phyloP scores from a whole-genome alignment of 2,113 vertebrate species.

The Ranitomeya imitator region DNA sequence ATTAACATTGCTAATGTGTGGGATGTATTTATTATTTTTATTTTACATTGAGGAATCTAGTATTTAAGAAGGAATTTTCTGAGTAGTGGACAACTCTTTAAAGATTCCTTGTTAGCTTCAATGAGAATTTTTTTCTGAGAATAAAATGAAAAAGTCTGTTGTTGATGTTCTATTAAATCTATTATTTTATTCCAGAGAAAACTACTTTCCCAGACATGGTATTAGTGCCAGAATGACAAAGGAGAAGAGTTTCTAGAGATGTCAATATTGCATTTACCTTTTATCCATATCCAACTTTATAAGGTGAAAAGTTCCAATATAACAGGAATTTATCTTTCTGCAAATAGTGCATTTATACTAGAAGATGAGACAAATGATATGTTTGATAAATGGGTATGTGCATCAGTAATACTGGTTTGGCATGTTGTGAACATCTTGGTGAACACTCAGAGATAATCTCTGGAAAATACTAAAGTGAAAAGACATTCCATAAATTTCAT shows the following conservation, averaged over 20 bases:
- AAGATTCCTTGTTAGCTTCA: background rate
- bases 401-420: slow-evolving; percentile 40
- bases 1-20: too few species aligned
- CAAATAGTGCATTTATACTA: slow-evolving; percentile 36
- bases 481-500: slow-evolving; percentile 38
- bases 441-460: slow-evolving; percentile 19
- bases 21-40: too few species aligned
- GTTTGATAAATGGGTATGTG: slow-evolving; percentile 50
- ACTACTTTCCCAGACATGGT: slow-evolving; percentile 10
- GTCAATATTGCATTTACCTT: slow-evolving; percentile 45
- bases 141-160: slow-evolving; percentile 2
- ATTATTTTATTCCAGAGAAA: slow-evolving; percentile 29
- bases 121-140: background rate
- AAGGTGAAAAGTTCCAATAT: slow-evolving; percentile 8
- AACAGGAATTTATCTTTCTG: slow-evolving; percentile 48
- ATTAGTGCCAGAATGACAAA: slow-evolving; percentile 53
- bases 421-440: slow-evolving; percentile 27
- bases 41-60: too few species aligned
- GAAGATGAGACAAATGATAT: slow-evolving; percentile 48
- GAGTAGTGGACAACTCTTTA: background rate
- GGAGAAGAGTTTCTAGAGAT: slow-evolving; percentile 30
- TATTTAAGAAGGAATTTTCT: too few species aligned
- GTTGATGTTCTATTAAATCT: background rate
- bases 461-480: slow-evolving; percentile 39
- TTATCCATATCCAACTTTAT: slow-evolving; percentile 31